Base-by-base conservation (phyloP, 2,113 vertebrate genomes). In the Rattus rattus region DNA sequence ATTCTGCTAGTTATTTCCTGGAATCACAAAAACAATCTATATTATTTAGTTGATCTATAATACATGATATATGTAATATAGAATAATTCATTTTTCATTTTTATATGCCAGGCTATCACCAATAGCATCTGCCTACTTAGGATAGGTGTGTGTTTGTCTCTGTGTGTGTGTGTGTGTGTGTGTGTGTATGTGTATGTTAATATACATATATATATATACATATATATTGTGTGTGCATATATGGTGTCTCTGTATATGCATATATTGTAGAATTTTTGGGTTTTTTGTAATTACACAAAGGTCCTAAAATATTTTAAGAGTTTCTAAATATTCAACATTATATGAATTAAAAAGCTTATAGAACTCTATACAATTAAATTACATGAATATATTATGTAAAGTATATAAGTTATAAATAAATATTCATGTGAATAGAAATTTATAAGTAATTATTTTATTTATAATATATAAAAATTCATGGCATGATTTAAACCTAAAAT, bases 71-170 rank as follows among this genome's bases (percentile, higher is more conserved):
- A 24, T 76, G 36, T 14, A 36, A 49, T 39, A 76, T 7, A 76
- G 5, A 61, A 73, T 17, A 93, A 85, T n/a, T 81, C 6, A n/a
- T 90, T 16, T 2, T 54, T 83, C 2, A 85, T 85, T 85, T 19
- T 9, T 85, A 65, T 39, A 61, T 30, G 22, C 6, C 20, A 61
- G 6, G 61, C 36, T 16, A 72, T 77, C 12, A 88, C 11, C 3
- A 90, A 94, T 70, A 88, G 56, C 3, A 43, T 92, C 17, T n/a
- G 56, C 75, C 14, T n/a, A 94, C 19, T 77, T 87, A 95, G 33
- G 4, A 43, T n/a, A 91, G 5, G 0, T 43, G n/a, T 22, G 17
- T 19, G 17, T 6, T 72, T 54, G 11, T 63, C 5, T 63, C 4
- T 72, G 36, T 72, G 3, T 39, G 10, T 73, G 11, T 73, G 20